phyloP scores from a whole-genome alignment of 2,797 vertebrate genomes.

The Acanthis flammea region DNA sequence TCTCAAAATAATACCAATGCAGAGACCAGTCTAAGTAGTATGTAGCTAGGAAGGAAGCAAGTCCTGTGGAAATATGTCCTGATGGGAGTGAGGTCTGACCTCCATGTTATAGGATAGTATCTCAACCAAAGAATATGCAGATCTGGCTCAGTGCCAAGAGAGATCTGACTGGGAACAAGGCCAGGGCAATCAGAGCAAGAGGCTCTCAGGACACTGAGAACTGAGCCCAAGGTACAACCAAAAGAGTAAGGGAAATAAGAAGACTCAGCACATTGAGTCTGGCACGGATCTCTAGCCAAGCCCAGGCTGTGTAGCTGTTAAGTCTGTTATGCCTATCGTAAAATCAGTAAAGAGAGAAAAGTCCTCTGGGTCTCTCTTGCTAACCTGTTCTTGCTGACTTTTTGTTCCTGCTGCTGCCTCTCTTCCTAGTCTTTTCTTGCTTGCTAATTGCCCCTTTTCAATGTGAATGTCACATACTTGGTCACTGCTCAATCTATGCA shows the following conservation, averaged over 20 bases:
- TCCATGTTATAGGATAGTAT: neutral
- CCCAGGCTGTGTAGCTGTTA: neutral
- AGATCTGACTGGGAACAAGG: neutral
- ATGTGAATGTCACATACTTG: neutral
- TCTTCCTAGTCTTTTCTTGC: neutral
- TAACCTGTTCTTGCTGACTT: neutral
- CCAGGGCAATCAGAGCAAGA: neutral
- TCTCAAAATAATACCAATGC: neutral
- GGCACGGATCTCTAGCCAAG: neutral
- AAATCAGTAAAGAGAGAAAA: neutral
- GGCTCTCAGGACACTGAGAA: neutral
- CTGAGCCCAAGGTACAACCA: neutral
- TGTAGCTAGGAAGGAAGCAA: neutral
- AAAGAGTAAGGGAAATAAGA: neutral
- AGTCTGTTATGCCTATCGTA: rapidly evolving
- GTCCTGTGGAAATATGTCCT: neutral
- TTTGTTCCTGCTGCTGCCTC: neutral
- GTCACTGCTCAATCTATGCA: neutral
- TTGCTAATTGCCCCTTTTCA: neutral
- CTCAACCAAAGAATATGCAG: neutral
- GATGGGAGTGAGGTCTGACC: neutral
- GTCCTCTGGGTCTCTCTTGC: neutral
- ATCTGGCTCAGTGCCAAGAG: neutral
- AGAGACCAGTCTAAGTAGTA: neutral
- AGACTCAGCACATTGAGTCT: neutral